phyloP scores from a whole-genome alignment of 2,888 invertebrate genomes.

The Patella caerulea region DNA sequence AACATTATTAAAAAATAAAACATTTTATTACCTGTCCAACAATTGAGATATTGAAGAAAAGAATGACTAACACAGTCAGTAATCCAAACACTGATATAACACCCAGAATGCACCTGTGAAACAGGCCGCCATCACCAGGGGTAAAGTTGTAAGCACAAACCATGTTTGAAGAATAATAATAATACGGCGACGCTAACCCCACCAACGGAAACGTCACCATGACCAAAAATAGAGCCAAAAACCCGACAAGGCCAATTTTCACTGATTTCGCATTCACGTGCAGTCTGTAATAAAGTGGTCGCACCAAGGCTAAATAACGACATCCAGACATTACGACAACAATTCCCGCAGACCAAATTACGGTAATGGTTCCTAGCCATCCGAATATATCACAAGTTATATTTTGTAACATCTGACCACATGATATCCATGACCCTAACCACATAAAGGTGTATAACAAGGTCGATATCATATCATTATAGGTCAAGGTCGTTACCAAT shows the following conservation, averaged over 20 bases:
- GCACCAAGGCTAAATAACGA: constrained; percentile 43
- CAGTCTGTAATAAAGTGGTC: constrained; percentile 39
- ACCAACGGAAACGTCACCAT: constrained; percentile 35
- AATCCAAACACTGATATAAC: constrained; percentile 34
- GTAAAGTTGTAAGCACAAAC: constrained; percentile 43
- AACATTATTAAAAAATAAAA: no score
- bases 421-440: constrained; percentile 40
- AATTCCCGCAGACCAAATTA: constrained; percentile 44
- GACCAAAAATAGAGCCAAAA: constrained; percentile 26
- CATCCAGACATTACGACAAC: constrained; percentile 36
- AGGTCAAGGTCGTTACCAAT: constrained; percentile 29
- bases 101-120: constrained; percentile 36
- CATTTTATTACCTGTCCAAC: constrained; percentile 32
- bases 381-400: constrained; percentile 36
- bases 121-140: constrained; percentile 25
- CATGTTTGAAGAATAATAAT: constrained; percentile 36
- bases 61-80: constrained; percentile 24
- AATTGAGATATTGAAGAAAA: constrained; percentile 38
- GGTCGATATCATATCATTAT: constrained; percentile 34
- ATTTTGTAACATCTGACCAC: constrained; percentile 31
- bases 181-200: constrained; percentile 31
- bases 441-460: constrained; percentile 38
- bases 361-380: constrained; percentile 37
- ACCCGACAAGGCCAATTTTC: constrained; percentile 19
- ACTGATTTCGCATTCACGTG: constrained; percentile 30